Evolutionary conservation across 2,113 vertebrate genomes (phyloP).

Genomic region (Istiophorus platypterus): DNA sequence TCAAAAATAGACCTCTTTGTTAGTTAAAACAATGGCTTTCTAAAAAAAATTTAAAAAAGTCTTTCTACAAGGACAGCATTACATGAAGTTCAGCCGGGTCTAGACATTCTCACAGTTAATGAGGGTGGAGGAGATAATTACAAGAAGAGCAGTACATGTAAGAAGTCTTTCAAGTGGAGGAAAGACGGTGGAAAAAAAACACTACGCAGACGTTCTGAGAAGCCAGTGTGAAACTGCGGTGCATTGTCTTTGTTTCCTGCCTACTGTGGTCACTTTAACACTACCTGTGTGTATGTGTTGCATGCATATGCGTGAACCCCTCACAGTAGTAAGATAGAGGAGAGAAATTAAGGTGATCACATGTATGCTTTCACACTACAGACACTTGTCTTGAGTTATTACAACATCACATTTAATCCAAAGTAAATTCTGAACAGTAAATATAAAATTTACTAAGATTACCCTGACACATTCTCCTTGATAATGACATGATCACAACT

Average conservation of each 20-base stretch:
- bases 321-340: neutral
- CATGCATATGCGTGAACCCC: neutral
- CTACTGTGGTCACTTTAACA: neutral
- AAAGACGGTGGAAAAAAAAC: neutral
- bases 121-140: neutral
- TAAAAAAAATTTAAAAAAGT: too few species aligned
- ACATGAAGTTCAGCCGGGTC: neutral
- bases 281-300: neutral
- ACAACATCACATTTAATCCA: neutral
- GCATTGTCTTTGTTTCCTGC: constrained; percentile 41
- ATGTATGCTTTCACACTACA: neutral
- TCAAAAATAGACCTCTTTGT: neutral
- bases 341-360: neutral
- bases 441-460: constrained; percentile 4
- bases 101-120: neutral
- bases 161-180: neutral
- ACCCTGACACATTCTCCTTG: constrained; percentile 3
- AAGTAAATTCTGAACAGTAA: neutral
- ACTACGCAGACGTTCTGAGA: neutral
- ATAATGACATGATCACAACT: neutral
- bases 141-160: neutral
- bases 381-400: neutral
- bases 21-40: neutral
- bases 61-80: neutral
- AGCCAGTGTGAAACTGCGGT: neutral